phyloP scores from a whole-genome alignment of 2,888 invertebrate species.

The Argyra leucocephala region DNA sequence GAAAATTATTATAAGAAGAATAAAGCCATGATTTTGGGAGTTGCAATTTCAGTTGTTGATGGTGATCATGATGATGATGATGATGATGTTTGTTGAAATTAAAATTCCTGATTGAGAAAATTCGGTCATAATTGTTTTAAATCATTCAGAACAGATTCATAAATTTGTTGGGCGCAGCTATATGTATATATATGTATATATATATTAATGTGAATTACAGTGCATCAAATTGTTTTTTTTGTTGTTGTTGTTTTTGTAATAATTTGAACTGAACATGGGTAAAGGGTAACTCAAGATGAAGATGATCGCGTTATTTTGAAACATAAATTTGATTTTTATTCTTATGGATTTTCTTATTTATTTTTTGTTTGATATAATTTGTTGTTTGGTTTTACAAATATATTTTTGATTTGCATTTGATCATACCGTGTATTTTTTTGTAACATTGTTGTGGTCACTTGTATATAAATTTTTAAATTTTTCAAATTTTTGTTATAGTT shows the following conservation, averaged over 20 bases:
- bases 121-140: neutral
- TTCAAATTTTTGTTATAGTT: too few species aligned
- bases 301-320: slow-evolving; percentile 2
- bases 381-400: neutral
- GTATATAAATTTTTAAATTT: too few species aligned
- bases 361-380: neutral
- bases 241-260: neutral
- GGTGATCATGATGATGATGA: neutral
- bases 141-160: neutral
- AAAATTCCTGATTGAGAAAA: neutral
- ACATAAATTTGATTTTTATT: neutral
- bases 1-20: too few species aligned
- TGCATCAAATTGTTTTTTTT: neutral
- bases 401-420: neutral
- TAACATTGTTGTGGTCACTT: too few species aligned
- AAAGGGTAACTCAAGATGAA: neutral
- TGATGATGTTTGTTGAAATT: neutral
- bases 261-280: neutral
- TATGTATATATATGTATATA: too few species aligned
- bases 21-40: too few species aligned
- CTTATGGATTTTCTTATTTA: neutral
- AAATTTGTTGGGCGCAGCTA: neutral
- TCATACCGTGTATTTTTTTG: neutral
- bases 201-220: neutral
- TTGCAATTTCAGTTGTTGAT: neutral